Conservation (phyloP, 2,888 invertebrate species). For the Sphaeridia pumilis region DNA sequence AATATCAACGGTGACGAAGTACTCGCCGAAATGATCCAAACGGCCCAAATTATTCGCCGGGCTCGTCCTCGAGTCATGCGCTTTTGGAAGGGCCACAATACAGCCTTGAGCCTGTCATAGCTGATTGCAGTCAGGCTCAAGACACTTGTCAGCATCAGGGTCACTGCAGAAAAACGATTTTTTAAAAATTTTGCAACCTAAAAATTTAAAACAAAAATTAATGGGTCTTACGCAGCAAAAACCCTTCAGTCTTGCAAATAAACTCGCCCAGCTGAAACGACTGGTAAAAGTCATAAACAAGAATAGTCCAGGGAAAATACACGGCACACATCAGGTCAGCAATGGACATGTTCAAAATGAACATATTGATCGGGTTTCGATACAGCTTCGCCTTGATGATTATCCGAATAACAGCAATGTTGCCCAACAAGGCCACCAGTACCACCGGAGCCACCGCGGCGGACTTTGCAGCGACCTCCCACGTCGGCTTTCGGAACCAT, state of each 20-base stretch:
- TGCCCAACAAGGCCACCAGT: conserved; percentile 54
- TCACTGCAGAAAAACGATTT: conserved; percentile 46
- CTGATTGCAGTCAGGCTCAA: conserved; percentile 65
- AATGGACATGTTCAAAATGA: conserved; percentile 62
- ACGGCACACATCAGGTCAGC: conserved; percentile 56
- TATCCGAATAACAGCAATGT: conserved; percentile 52
- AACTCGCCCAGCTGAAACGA: conserved; percentile 60
- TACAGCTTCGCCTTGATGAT: conserved; percentile 52
- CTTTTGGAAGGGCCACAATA: conserved; percentile 59
- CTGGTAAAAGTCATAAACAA: conserved; percentile 63
- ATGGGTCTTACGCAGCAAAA: conserved; percentile 52
- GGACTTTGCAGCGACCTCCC: conserved; percentile 52
- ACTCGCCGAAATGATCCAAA: conserved; percentile 55
- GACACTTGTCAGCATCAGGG: conserved; percentile 61
- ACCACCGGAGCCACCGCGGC: conserved; percentile 51
- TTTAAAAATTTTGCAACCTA: not conserved
- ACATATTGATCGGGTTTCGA: conserved; percentile 56
- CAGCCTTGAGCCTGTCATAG: conserved; percentile 69
- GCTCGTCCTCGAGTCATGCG: conserved; percentile 54
- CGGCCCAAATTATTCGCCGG: conserved; percentile 51
- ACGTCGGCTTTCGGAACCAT: conserved; percentile 51
- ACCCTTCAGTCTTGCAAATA: conserved; percentile 66
- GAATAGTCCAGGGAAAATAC: conserved; percentile 62
- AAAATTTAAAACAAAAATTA: not conserved
- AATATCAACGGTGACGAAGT: conserved; percentile 55